These are phyloP conservation scores for Pipra filicauda DNA, from an alignment of 2,113 vertebrate genomes.

Conservation along the genomic window DNA sequence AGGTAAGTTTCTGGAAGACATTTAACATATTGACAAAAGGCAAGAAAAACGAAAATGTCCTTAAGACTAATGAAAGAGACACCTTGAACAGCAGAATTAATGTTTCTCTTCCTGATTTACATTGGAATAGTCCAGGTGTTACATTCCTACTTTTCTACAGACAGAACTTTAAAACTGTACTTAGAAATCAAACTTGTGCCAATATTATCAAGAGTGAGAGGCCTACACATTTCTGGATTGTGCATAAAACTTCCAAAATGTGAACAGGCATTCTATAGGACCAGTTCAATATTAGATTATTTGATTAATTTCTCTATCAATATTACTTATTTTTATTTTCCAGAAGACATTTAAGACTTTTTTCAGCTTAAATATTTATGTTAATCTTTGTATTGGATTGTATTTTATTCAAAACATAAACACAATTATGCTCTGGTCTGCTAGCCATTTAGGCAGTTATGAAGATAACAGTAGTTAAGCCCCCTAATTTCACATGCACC, in stretches of 20 bases:
- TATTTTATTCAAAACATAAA: not conserved
- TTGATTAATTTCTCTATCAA: not conserved
- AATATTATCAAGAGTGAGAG: not conserved
- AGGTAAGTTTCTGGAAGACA: not conserved
- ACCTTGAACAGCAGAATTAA: not conserved
- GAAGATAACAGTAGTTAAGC: not conserved
- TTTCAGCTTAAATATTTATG: not conserved
- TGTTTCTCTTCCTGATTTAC: not conserved
- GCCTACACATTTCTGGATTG: not conserved
- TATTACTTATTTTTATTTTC: not conserved
- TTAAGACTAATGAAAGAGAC: not conserved
- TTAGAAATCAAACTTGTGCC: not conserved
- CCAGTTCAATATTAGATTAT: not conserved
- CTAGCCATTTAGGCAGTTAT: not conserved
- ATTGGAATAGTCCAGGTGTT: not conserved
- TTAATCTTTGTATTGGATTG: not conserved
- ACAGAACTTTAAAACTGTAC: not conserved
- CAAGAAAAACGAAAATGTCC: not conserved
- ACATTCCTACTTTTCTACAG: not conserved
- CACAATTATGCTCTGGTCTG: not conserved
- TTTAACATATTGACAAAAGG: not conserved
- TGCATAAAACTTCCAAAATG: not conserved
- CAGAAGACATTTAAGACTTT: not conserved
- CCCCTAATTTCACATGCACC: not conserved
- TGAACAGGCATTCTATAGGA: not conserved